These are phyloP conservation scores for Philypnodon macrostomus DNA, from an alignment of 2,797 vertebrate species.

Conservation along the genomic window DNA sequence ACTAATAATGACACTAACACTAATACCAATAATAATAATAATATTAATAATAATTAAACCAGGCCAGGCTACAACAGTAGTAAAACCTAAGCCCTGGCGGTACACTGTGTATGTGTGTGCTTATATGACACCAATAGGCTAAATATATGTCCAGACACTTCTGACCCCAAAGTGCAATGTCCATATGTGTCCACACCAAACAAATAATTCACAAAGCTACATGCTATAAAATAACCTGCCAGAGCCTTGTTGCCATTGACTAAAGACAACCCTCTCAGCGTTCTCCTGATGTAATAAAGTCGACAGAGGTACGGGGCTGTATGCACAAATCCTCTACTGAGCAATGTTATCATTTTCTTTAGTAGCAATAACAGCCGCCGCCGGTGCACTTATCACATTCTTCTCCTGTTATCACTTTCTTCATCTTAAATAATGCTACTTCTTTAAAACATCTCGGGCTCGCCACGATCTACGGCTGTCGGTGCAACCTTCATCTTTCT, in stretches of 20 bases:
- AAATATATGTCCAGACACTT: conserved; percentile 3
- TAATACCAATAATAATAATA: no score
- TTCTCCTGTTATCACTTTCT: conserved; percentile 41
- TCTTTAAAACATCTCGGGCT: conserved; percentile 50
- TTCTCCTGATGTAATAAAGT: conserved; percentile 43
- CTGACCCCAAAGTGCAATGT: conserved; percentile 16
- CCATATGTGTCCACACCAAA: conserved; percentile 3
- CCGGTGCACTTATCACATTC: conserved; percentile 46
- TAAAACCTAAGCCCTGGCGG: conserved; percentile 20
- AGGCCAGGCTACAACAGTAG: conserved; percentile 55
- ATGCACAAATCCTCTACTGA: conserved; percentile 48
- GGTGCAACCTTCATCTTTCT: conserved; percentile 7
- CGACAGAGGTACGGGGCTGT: conserved; percentile 34
- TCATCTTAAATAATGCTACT: conserved; percentile 53
- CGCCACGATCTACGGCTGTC: conserved; percentile 19
- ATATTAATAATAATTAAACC: no score
- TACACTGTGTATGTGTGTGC: conserved; percentile 21
- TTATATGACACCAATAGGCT: conserved; percentile 12
- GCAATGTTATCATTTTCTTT: conserved; percentile 56
- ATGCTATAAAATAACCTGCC: conserved; percentile 16
- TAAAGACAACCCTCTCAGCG: conserved; percentile 34
- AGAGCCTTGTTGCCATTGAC: conserved; percentile 24
- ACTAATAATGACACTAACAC: no score
- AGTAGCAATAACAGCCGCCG: conserved; percentile 50
- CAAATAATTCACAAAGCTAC: conserved; percentile 11